Evolutionary conservation across 2,113 vertebrate genomes (phyloP), one percentile per base, ranked within the genome.

Genomic region (Andinoacara biseriatus): DNA sequence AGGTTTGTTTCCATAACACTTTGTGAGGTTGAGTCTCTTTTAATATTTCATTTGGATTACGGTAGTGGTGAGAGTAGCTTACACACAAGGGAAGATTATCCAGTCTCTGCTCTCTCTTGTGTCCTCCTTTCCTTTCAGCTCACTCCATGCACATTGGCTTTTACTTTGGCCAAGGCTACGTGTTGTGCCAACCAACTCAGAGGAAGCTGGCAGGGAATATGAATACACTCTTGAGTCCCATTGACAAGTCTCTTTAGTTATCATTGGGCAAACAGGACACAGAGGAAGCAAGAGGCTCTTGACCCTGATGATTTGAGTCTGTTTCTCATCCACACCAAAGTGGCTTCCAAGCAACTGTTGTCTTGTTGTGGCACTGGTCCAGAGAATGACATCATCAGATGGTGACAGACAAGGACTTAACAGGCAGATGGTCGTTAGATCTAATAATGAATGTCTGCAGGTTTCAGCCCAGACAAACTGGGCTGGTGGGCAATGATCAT

Each of bases 381-480:
- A 87, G 29, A 56, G 46, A 62, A 86, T 85, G 84, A 92, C 82
- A 63, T 92, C 86, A 90, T 81, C 65, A 87, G 65, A 65, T 18
- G 86, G 74, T 90, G 91, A 88, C 88, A 90, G 89, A 89, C 85
- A 90, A 88, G 89, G 90, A 89, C 89, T 86, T 85, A 33, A 18
- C 35, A 81, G 93, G 92, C 94, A 94, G 94, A 95, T 95, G 94
- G 93, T 89, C 78, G 29, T 95, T 95, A 92, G 90, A 91, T 90
- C 81, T 77, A 87, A 92, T 95, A 93, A 95, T 91, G 93, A 88
- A 85, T 87, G 89, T 87, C 86, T 90, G 89, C 90, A 93, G 92
- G 86, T 88, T 91, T 62, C 81, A 82, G 76, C 60, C 22, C 74
- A 82, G 86, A 93, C 82, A 87, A 88, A 92, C 85, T 77, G 74